Percentiles rank a stretch among this genome's conserved stretches.
phyloP scores from a whole-genome alignment of 2,797 vertebrate genomes.

The Bucorvus abyssinicus region DNA sequence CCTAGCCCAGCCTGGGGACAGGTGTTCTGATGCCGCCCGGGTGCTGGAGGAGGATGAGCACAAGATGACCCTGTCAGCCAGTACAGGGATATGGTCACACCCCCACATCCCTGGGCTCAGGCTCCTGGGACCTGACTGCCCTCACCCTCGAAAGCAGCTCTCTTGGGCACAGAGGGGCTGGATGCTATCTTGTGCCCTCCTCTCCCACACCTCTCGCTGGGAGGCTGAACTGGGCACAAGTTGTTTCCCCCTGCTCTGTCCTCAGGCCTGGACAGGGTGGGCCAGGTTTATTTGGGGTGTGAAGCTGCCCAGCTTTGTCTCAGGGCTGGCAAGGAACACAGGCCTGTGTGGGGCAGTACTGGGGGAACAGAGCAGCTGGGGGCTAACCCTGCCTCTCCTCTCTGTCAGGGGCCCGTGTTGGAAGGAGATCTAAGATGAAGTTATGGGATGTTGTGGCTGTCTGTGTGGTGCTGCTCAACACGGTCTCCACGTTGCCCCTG shows the following conservation, averaged over 20 bases:
- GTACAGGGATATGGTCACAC: background rate
- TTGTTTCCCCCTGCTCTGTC: background rate
- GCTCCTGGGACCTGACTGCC: background rate
- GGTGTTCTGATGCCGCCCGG: background rate
- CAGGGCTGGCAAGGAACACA: no score
- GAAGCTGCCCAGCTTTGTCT: background rate
- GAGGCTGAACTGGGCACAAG: background rate
- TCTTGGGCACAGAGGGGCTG: background rate
- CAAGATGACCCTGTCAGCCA: background rate
- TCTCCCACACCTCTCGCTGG: background rate
- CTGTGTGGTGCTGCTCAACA: slow-evolving; percentile 98
- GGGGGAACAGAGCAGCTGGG: background rate
- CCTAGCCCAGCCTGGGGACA: rapidly evolving
- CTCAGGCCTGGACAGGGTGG: background rate
- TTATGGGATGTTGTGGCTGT: slow-evolving; percentile 99
- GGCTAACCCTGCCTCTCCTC: slow-evolving; percentile 29
- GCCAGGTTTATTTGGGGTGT: background rate
- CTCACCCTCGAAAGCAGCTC: rapidly evolving
- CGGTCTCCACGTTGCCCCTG: slow-evolving; percentile 88
- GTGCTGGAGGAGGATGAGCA: background rate
- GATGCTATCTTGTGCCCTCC: background rate
- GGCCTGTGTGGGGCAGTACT: background rate
- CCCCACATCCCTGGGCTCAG: rapidly evolving
- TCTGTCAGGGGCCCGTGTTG: slow-evolving; percentile 87
- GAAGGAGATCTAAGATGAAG: slow-evolving; percentile 99